A percentile compares a stretch with the other conserved stretches of the same genome.
phyloP scores from a whole-genome alignment of 2,888 invertebrate genomes.

The Andrena dorsata region DNA sequence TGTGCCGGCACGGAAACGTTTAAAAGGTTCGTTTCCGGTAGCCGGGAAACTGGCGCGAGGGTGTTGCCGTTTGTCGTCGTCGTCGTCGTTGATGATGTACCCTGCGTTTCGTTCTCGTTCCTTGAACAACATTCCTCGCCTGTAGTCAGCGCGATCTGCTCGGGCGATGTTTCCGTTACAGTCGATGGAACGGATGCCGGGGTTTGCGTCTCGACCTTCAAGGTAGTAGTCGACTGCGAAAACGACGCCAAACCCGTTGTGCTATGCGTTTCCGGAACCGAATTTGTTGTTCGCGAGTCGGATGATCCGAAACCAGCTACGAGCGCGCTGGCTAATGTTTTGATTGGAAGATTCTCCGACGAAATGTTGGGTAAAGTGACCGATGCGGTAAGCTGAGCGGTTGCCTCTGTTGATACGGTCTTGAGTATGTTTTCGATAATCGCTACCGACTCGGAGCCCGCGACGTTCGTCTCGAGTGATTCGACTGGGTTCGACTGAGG shows the following conservation, averaged over 20 bases:
- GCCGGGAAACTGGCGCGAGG: too few relatives aligned
- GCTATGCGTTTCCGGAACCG: not conserved
- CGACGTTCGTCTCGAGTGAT: not conserved
- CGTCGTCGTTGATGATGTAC: not conserved
- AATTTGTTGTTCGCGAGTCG: not conserved
- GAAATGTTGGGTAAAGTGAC: constrained; percentile 10
- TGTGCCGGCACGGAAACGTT: too few relatives aligned
- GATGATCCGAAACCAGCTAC: constrained; percentile 33
- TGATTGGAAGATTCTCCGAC: constrained; percentile 3
- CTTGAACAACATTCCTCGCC: not conserved
- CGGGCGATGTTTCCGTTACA: not conserved
- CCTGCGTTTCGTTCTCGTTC: not conserved
- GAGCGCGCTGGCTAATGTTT: constrained; percentile 45
- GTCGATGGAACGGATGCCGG: not conserved
- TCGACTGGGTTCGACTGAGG: not conserved
- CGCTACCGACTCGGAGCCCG: not conserved
- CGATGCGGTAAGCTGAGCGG: not conserved
- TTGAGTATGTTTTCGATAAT: constrained; percentile 32
- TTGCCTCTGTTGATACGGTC: constrained; percentile 17
- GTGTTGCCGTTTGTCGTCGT: not conserved
- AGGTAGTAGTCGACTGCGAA: not conserved
- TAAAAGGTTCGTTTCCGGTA: too few relatives aligned
- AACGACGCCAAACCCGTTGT: not conserved
- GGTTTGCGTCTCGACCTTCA: not conserved
- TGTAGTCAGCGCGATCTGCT: too few relatives aligned